Evolutionary conservation across 2,797 vertebrate species (phyloP).

Genomic region (Pogoniulus pusillus): DNA sequence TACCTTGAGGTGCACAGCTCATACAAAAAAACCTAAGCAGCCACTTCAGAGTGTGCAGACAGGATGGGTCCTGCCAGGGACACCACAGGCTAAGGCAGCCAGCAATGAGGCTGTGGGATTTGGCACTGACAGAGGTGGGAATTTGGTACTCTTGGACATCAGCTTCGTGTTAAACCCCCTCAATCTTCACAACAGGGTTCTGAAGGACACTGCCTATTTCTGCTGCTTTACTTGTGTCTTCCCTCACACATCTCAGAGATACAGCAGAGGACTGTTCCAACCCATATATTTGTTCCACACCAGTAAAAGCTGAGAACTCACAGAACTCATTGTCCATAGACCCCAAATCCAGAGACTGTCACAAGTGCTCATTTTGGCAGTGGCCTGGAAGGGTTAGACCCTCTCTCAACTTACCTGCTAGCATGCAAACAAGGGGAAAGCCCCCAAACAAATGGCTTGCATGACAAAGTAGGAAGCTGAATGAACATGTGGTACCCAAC

Average conservation of each 20-base stretch:
- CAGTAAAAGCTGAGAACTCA: not conserved
- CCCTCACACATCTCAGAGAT: not conserved
- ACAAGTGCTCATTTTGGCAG: not conserved
- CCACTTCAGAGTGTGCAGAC: not conserved
- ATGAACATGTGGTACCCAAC: not conserved
- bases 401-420: not conserved
- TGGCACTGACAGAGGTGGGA: not conserved
- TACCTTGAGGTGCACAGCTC: not conserved
- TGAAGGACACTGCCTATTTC: not conserved
- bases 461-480: not conserved
- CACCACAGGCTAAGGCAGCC: not conserved
- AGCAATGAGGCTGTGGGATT: not conserved
- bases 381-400: not conserved
- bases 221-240: not conserved
- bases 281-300: not conserved
- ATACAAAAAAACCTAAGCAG: not conserved
- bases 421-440: not conserved
- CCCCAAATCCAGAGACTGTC: not conserved
- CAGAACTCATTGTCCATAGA: not conserved
- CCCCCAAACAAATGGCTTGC: not conserved
- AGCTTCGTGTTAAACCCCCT: not conserved
- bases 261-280: not conserved
- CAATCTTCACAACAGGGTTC: not conserved
- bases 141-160: not conserved
- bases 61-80: not conserved